phyloP scores from a whole-genome alignment of 2,797 vertebrate genomes.

The Rousettus madagascariensis region DNA sequence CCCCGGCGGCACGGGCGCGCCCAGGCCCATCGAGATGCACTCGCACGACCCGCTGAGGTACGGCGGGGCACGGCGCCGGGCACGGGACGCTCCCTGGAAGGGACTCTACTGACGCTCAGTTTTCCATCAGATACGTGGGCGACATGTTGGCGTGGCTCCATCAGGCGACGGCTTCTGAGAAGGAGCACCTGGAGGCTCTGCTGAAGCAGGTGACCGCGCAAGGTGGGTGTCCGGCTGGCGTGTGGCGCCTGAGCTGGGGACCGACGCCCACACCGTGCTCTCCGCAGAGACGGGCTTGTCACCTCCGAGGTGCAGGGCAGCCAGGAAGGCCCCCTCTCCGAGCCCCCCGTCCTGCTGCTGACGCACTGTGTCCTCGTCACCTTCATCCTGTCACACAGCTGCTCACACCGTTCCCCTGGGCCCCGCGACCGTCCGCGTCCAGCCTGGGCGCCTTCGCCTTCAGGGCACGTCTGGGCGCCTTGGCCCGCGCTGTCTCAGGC shows the following conservation, averaged over 20 bases:
- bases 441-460: background rate
- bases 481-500: background rate
- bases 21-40: constrained; percentile 98
- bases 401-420: background rate
- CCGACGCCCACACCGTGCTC: no score
- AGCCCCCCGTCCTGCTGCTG: background rate
- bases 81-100: background rate
- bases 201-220: constrained; percentile 91
- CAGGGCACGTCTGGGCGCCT: background rate
- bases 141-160: constrained; percentile 99
- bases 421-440: background rate
- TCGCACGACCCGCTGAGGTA: constrained; percentile 98
- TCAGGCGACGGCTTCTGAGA: constrained; percentile 97
- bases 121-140: constrained; percentile 92
- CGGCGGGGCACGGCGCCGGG: no score
- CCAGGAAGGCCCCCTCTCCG: background rate
- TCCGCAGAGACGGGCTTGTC: no score
- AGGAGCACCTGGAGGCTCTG: constrained; percentile 96
- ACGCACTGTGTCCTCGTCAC: background rate
- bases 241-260: background rate
- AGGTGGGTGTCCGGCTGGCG: constrained; percentile 83
- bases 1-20: constrained; percentile 94
- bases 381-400: background rate
- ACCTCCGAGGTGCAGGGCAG: no score
- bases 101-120: constrained; percentile 42